Evolutionary conservation across 2,113 vertebrate genomes (phyloP).

Genomic region (Thymallus thymallus): DNA sequence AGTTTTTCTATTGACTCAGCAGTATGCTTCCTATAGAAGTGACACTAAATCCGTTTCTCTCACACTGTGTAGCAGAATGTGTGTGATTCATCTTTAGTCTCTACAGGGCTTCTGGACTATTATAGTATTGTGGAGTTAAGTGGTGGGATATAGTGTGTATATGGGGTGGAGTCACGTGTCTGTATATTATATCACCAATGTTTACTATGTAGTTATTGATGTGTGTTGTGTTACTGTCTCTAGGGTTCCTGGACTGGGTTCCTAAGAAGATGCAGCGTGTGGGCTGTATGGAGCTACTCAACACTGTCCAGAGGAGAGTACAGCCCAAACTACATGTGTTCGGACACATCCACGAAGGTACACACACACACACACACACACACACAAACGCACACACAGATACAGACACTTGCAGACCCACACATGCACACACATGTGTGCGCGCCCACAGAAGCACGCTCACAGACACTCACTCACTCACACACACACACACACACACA

Average conservation of each 20-base stretch:
- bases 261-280: conserved; percentile 97
- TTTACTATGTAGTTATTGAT: background rate
- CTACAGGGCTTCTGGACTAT: conserved; percentile 21
- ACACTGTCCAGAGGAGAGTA: conserved; percentile 92
- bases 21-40: conserved; percentile 37
- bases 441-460: too few species aligned
- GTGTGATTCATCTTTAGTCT: conserved; percentile 48
- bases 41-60: conserved; percentile 48
- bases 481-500: background rate
- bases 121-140: background rate
- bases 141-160: too few species aligned
- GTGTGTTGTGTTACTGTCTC: conserved; percentile 13
- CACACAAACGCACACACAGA: too few species aligned
- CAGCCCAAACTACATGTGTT: conserved; percentile 93
- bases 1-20: conserved; percentile 63
- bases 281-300: conserved; percentile 93
- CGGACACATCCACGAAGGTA: conserved; percentile 97
- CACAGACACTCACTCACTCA: background rate
- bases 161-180: background rate
- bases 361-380: conserved; percentile 1
- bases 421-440: background rate
- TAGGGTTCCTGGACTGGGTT: conserved; percentile 97
- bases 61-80: conserved; percentile 44
- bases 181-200: conserved; percentile 10
- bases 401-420: too few species aligned